Percentiles rank a stretch among this genome's conserved stretches.
phyloP scores from a whole-genome alignment of 2,113 vertebrate genomes.

The Eulacestoma nigropectus region DNA sequence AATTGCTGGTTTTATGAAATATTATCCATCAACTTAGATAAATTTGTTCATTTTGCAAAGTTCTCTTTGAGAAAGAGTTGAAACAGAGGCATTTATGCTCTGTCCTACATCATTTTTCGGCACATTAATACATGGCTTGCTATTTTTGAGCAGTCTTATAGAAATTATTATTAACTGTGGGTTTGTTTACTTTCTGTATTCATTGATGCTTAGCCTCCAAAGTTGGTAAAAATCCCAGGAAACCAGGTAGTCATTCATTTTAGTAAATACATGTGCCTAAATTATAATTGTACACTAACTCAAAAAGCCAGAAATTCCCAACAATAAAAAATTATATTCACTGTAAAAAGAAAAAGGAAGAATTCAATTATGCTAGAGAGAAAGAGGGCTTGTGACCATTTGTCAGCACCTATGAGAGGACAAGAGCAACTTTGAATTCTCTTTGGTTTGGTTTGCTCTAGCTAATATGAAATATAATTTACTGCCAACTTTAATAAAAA shows the following conservation, averaged over 20 bases:
- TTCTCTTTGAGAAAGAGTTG: slow-evolving; percentile 8
- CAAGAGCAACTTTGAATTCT: background rate
- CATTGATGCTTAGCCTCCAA: background rate
- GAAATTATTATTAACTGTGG: slow-evolving; percentile 8
- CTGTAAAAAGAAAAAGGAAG: background rate
- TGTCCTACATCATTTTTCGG: slow-evolving; percentile 18
- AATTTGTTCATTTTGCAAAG: slow-evolving; percentile 40
- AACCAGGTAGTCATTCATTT: background rate
- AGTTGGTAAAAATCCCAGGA: slow-evolving; percentile 1
- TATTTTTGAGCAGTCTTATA: background rate
- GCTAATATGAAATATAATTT: background rate
- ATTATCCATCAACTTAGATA: slow-evolving; percentile 51
- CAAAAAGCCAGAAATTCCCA: background rate
- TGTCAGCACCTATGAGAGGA: background rate
- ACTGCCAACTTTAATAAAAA: background rate
- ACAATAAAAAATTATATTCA: background rate
- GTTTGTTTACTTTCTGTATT: slow-evolving; percentile 3
- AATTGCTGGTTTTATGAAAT: slow-evolving; percentile 53
- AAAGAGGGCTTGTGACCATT: background rate
- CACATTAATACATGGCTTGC: background rate
- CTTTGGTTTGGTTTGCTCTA: background rate
- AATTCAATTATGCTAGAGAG: background rate
- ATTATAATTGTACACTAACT: background rate
- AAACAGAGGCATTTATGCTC: slow-evolving; percentile 24
- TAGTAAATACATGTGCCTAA: background rate